Base-by-base conservation (phyloP, 2,797 vertebrate species). In the Knipowitschia caucasica region DNA sequence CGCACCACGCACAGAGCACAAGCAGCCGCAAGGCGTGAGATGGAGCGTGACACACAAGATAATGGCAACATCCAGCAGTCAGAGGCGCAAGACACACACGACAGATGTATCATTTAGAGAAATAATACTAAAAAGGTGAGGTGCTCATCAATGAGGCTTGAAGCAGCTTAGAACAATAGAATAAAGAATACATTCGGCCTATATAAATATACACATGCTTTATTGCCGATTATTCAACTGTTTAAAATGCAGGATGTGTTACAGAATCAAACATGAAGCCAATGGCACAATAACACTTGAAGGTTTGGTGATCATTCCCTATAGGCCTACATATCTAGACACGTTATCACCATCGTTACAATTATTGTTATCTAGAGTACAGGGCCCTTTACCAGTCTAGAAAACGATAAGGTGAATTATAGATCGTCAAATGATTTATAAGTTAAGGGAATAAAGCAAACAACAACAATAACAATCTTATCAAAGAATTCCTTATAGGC, bases 41-140 rank as follows among this genome's bases (percentile, higher is more conserved):
- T 88, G 86, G 74, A 85, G 85, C 88, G 75, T 86, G 79, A 69
- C 80, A 67, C 63, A 66, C 69, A 86, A 46, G 77, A 89, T 86
- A 88, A 89, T 90, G 82, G 77, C 69, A 82, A 82, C 84, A 82
- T 67, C 65, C 72, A 81, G 69, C 62, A 84, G 64, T 68, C 15
- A 66, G 21, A 64, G 52, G 35, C 71, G 57, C 65, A 75, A 64
- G 61, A 56, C 66, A 72, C 21, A 75, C 63, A 62, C 70, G 78
- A 70, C 71, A 79, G 74, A 82, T 62, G 73, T 50, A 45, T 26
- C 29, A 11, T 45, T 64, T 50, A 44, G 50, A 50, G 45, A 20
- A 14, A 43, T 24, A 14, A 3, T 43, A 10, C 36, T 20, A 8
- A 11, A 4, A 39, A 39, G 2, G 18, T 18, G 8, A 43, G n/a